Percentiles rank a stretch among this genome's conserved stretches.
Evolutionary conservation across 2,797 vertebrate species (phyloP).

Genomic region (Ficedula albicollis): DNA sequence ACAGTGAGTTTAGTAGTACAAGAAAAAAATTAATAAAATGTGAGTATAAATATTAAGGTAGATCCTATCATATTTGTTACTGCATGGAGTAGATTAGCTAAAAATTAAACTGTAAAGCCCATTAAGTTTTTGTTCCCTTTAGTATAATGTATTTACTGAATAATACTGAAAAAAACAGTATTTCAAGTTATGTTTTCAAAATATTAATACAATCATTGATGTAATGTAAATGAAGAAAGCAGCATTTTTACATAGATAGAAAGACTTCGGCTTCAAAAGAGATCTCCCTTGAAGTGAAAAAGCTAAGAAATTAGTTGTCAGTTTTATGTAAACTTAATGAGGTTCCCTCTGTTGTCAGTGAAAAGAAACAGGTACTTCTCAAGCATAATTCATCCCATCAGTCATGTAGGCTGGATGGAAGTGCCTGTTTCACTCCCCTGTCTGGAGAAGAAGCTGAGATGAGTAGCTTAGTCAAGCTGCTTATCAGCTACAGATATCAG

Average conservation of each 20-base stretch:
- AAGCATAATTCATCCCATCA: neutral
- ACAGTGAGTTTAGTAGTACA: neutral
- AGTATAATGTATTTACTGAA: neutral
- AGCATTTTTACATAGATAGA: neutral
- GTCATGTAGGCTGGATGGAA: neutral
- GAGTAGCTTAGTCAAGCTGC: neutral
- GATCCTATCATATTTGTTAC: neutral
- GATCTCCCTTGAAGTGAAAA: neutral
- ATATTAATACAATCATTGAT: neutral
- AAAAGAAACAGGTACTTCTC: constrained; percentile 14
- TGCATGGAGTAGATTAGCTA: neutral
- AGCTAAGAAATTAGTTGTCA: neutral
- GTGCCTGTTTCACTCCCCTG: neutral
- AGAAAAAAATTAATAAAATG: neutral
- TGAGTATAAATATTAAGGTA: neutral
- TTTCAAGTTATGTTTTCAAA: neutral
- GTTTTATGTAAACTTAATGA: neutral
- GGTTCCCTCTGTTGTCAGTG: constrained; percentile 2
- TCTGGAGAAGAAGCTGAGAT: neutral
- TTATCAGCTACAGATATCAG: neutral
- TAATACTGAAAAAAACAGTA: neutral
- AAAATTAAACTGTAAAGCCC: neutral
- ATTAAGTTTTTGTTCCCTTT: neutral
- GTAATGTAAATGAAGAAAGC: neutral
- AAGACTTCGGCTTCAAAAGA: neutral